Evolutionary conservation across 1,140 invertebrate species (phyloP).

Genomic region (Araneus ventricosus): DNA sequence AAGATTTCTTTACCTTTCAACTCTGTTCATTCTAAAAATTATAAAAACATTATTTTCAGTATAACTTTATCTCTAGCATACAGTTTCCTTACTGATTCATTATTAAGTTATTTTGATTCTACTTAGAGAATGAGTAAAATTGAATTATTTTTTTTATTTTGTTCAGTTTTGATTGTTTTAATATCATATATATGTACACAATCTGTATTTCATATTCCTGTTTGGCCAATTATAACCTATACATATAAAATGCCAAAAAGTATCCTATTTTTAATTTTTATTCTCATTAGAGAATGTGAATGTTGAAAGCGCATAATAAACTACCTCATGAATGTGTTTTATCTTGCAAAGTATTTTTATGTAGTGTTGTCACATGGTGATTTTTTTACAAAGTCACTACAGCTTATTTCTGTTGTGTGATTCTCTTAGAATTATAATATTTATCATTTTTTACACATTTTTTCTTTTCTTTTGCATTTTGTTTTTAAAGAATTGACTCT

Average conservation of each 20-base stretch:
- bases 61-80: not conserved
- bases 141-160: not conserved
- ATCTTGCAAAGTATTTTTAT: not conserved
- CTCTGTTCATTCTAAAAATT: no score
- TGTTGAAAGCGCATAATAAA: not conserved
- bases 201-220: no score
- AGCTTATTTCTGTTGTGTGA: not conserved
- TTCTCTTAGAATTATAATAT: no score
- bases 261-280: no score
- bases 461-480: no score
- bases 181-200: no score
- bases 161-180: not conserved
- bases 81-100: conserved; percentile 17
- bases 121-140: not conserved
- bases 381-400: not conserved
- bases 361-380: not conserved
- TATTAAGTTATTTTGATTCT: not conserved
- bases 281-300: not conserved
- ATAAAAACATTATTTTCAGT: not conserved
- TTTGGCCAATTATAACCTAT: no score
- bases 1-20: no score
- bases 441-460: no score
- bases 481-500: no score
- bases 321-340: conserved; percentile 24
- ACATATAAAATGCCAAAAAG: no score